These are phyloP conservation scores for Zoanthus sociatus DNA, from an alignment of 92 coral and sea anemone genomes.

Conservation along the genomic window DNA sequence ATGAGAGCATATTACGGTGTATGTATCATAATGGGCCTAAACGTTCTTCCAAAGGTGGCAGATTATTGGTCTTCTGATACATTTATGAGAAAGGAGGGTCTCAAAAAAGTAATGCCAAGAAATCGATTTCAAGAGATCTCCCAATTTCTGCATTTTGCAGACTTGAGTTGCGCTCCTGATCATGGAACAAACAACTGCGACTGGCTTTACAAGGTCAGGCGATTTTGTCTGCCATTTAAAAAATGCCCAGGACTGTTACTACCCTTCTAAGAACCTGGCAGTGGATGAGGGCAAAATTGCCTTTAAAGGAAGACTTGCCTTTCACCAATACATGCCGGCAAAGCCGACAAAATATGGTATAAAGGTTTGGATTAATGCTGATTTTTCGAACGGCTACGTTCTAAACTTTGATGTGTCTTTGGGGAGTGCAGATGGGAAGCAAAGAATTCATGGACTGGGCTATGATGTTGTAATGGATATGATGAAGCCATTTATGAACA, in stretches of 20 bases:
- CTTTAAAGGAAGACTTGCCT: not conserved
- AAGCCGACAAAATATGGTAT: not conserved
- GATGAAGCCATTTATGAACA: too few relatives aligned
- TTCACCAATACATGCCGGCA: not conserved
- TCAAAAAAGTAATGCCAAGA: slow-evolving; percentile 18
- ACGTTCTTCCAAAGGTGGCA: slow-evolving; percentile 21
- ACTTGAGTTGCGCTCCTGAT: slow-evolving; percentile 4
- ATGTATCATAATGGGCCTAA: slow-evolving; percentile 13
- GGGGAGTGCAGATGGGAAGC: too few relatives aligned
- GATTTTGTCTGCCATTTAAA: not conserved
- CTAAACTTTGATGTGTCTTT: not conserved
- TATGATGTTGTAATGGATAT: too few relatives aligned
- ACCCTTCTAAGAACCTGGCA: not conserved
- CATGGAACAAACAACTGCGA: not conserved
- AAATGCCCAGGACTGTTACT: not conserved
- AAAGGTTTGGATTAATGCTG: not conserved
- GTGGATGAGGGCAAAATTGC: not conserved
- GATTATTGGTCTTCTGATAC: slow-evolving; percentile 16
- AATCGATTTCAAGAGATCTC: slow-evolving; percentile 8
- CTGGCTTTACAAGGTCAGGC: not conserved
- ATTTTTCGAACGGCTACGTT: not conserved
- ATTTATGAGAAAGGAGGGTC: not conserved
- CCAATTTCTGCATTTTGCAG: slow-evolving; percentile 17
- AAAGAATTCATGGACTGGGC: too few relatives aligned
- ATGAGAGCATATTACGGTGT: slow-evolving; percentile 7